phyloP scores from a whole-genome alignment of 2,797 vertebrate genomes.

The Limnodromus scolopaceus region DNA sequence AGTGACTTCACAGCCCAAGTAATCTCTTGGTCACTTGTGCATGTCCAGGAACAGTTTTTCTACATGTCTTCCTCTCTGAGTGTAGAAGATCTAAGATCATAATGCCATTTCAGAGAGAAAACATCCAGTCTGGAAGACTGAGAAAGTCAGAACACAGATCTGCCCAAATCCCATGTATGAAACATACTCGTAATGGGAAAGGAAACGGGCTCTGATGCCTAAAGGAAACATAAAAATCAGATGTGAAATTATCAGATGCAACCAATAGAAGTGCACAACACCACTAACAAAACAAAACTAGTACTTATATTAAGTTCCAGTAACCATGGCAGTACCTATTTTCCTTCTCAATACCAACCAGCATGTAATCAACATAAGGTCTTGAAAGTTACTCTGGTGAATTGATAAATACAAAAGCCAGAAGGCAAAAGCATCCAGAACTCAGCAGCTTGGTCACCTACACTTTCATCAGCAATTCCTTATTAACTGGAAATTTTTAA shows the following conservation, averaged over 20 bases:
- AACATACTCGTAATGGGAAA: neutral
- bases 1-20: neutral
- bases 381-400: neutral
- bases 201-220: neutral
- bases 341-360: neutral
- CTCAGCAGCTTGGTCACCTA: neutral
- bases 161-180: neutral
- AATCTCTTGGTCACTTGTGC: neutral
- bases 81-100: neutral
- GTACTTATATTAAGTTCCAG: neutral
- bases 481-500: neutral
- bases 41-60: neutral
- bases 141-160: neutral
- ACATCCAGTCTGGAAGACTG: accelerated
- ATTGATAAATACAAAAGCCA: neutral
- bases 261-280: neutral
- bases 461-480: neutral
- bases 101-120: neutral
- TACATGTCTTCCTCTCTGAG: neutral
- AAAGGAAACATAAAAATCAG: neutral
- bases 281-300: neutral
- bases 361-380: neutral
- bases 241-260: neutral
- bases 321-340: neutral
- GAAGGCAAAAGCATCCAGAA: neutral